Base-by-base conservation (phyloP, 2,797 vertebrate genomes). In the Clarias platycephalus region DNA sequence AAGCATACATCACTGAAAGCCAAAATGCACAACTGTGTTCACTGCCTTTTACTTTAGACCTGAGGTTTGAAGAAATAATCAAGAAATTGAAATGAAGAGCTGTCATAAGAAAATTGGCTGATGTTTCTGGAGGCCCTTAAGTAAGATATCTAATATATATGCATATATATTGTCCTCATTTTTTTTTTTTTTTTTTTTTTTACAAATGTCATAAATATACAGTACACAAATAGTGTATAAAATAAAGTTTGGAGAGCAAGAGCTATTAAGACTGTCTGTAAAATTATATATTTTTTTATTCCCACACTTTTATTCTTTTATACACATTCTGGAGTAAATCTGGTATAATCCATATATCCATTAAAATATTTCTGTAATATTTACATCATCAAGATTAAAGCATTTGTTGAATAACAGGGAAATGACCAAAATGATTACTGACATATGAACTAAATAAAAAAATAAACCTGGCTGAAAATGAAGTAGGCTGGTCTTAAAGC, bases 81-180 rank as follows among this genome's bases (percentile, higher is more conserved):
- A 24, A 81, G 28, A 62, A 60, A 58, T 28, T 7, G 1, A 60
- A 84, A 71, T 62, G 16, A 49, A 49, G 16, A 40, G 24, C 20
- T 70, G 53, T 80, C 57, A 63, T n/a, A 64, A 53, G 83, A 72
- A 55, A 72, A 72, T n/a, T 18, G 3, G 26, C 26, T 34, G 75
- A 49, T 34, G 31, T 28, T 78, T 72, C 20, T 80, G 6, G 26
- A 68, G 75, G 16, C 75, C n/a, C 53, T 60, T 15, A 57, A 24
- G 72, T 66, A 34, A 16, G 31, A 68, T 28, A 12, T 80, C 44
- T 37, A 28, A 70, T 40, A 70, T 31, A 9, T n/a, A 60, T 3
- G 1, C 4, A 34, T 34, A 34, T 26, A 34, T 34, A 34, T 26
- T 79, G 37, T 64, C 4, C 22, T 53, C 40, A 34, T 18, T 37